Evolutionary conservation across 2,888 invertebrate genomes (phyloP).

Genomic region (Sinohyriopsis cumingii): DNA sequence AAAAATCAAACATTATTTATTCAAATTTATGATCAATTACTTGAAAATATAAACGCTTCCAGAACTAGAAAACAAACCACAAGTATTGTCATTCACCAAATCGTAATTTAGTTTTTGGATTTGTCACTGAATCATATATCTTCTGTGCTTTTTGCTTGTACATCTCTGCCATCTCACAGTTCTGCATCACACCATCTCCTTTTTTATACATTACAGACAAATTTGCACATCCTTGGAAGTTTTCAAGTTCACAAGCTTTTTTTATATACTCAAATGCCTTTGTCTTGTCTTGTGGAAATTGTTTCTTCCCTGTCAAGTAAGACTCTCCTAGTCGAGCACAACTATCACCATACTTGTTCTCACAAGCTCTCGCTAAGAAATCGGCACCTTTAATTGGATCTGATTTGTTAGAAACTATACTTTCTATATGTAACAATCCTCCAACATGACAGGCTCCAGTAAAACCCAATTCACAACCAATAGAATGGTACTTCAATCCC

Average conservation of each 20-base stretch:
- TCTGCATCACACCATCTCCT: constrained; percentile 84
- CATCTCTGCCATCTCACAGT: constrained; percentile 80
- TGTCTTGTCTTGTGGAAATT: constrained; percentile 77
- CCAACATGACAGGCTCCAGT: background rate
- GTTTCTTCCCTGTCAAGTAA: constrained; percentile 82
- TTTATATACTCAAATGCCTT: constrained; percentile 86
- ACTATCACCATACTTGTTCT: constrained; percentile 9
- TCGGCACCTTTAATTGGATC: constrained; percentile 5
- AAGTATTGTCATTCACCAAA: too few relatives aligned
- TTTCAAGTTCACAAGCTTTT: constrained; percentile 87
- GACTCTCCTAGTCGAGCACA: constrained; percentile 75
- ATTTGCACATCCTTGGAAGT: constrained; percentile 89
- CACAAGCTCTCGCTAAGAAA: constrained; percentile 11
- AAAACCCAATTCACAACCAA: too few relatives aligned
- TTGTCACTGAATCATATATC: too few relatives aligned
- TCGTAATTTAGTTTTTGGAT: too few relatives aligned
- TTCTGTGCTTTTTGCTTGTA: constrained; percentile 83
- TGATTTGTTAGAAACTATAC: background rate
- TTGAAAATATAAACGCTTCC: too few relatives aligned
- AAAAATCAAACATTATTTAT: too few relatives aligned
- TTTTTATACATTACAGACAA: constrained; percentile 81
- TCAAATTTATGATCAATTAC: too few relatives aligned
- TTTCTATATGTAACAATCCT: constrained; percentile 3
- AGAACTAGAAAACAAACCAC: too few relatives aligned
- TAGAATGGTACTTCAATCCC: too few relatives aligned